These are phyloP conservation scores for Lethenteron camtschaticum DNA, from an alignment of 2,113 vertebrate species.

Conservation along the genomic window DNA sequence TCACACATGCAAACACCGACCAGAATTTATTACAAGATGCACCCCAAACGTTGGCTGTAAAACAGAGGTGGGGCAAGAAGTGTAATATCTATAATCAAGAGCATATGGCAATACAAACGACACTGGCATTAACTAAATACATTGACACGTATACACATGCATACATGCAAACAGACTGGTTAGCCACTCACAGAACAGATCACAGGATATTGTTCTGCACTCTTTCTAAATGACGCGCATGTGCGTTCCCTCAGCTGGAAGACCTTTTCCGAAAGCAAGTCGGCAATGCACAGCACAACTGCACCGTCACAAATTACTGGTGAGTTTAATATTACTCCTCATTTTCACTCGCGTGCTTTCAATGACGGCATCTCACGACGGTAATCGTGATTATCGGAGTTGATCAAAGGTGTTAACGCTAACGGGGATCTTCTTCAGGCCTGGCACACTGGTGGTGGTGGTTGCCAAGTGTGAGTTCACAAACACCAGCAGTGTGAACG, in stretches of 20 bases:
- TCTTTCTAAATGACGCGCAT: background rate
- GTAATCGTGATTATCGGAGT: background rate
- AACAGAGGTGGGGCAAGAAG: too few species aligned
- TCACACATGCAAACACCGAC: too few species aligned
- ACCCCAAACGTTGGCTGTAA: too few species aligned
- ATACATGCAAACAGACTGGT: too few species aligned
- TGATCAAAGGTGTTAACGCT: background rate
- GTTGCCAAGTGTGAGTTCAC: background rate
- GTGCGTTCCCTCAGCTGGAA: background rate
- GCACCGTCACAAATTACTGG: constrained; percentile 2
- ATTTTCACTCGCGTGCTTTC: background rate
- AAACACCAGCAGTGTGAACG: background rate
- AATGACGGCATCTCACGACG: background rate
- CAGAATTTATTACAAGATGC: too few species aligned
- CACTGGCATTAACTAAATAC: too few species aligned
- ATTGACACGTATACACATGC: too few species aligned
- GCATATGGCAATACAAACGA: too few species aligned
- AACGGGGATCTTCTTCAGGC: background rate
- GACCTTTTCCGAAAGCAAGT: background rate
- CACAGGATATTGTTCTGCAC: too few species aligned
- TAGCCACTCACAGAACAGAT: too few species aligned
- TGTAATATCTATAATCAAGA: too few species aligned
- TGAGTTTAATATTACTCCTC: background rate
- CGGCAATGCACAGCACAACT: background rate
- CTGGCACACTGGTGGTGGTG: constrained; percentile 1